Conservation (phyloP, 2,113 vertebrate species). For the Hippocampus mohnikei region DNA sequence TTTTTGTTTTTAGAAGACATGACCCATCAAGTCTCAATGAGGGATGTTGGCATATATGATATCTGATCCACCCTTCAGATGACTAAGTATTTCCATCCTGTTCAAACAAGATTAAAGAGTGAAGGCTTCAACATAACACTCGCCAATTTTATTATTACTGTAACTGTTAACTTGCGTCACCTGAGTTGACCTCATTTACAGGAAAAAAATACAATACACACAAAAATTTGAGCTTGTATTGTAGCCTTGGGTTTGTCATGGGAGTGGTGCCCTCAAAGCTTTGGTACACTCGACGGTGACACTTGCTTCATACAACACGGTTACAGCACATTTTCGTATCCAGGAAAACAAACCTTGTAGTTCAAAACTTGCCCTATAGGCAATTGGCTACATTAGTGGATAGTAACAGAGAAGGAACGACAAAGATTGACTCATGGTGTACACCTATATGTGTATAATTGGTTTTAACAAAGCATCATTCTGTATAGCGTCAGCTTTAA, state of each 20-base stretch:
- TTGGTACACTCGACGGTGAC: not conserved
- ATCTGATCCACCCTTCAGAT: slow-evolving; percentile 80
- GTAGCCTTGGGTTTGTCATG: not conserved
- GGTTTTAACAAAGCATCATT: not conserved
- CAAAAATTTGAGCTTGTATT: not conserved
- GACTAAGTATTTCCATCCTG: slow-evolving; percentile 82
- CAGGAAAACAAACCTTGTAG: no score
- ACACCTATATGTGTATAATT: not conserved
- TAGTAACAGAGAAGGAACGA: no score
- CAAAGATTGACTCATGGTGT: not conserved
- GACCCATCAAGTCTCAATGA: slow-evolving; percentile 59
- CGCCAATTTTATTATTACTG: not conserved
- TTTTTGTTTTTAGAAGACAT: not conserved
- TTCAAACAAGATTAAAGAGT: slow-evolving; percentile 14
- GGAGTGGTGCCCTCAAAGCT: not conserved
- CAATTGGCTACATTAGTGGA: no score
- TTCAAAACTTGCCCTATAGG: no score
- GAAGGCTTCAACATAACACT: slow-evolving; percentile 7
- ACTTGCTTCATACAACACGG: not conserved
- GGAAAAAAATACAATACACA: not conserved
- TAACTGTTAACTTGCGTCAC: not conserved
- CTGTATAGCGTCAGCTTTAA: not conserved
- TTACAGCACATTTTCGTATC: not conserved
- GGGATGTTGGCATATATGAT: slow-evolving; percentile 70
- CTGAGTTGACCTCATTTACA: not conserved